A percentile compares a stretch with the other conserved stretches of the same genome.
Evolutionary conservation across 2,797 vertebrate genomes (phyloP).

Genomic region (Lutjanus argentimaculatus): DNA sequence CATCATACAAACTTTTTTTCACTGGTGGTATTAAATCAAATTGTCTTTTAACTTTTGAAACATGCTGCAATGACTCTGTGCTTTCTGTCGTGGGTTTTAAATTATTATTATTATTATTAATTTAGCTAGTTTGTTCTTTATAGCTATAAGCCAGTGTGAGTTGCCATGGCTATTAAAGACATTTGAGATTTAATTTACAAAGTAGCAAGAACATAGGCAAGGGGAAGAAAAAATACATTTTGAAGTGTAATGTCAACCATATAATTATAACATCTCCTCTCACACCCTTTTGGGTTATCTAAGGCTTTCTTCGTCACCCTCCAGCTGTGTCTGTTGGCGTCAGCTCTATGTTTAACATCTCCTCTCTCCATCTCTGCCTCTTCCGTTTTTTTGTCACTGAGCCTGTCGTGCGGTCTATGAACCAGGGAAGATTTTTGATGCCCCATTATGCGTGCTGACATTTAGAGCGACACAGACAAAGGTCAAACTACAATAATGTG

Average conservation of each 20-base stretch:
- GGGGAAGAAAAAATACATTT: neutral
- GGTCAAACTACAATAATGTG: constrained; percentile 67
- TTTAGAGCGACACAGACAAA: constrained; percentile 67
- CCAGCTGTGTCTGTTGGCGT: constrained; percentile 24
- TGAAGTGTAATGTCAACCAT: constrained; percentile 26
- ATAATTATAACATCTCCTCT: constrained; percentile 33
- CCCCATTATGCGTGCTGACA: constrained; percentile 64
- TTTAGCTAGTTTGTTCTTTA: neutral
- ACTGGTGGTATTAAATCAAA: neutral
- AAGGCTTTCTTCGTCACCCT: constrained; percentile 21
- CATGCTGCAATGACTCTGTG: neutral
- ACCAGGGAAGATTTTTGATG: constrained; percentile 41
- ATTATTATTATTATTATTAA: neutral
- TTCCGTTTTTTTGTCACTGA: constrained; percentile 1
- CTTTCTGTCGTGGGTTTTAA: neutral
- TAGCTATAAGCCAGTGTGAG: neutral
- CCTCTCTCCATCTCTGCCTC: neutral
- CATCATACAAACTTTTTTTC: neutral
- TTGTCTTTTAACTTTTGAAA: neutral
- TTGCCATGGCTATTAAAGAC: neutral
- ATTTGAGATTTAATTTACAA: neutral
- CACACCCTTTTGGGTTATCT: neutral
- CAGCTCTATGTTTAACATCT: constrained; percentile 17
- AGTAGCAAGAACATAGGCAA: neutral
- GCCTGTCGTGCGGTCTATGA: constrained; percentile 27